phyloP scores from a whole-genome alignment of 2,888 invertebrate species.

The Caenorhabditis sp. region DNA sequence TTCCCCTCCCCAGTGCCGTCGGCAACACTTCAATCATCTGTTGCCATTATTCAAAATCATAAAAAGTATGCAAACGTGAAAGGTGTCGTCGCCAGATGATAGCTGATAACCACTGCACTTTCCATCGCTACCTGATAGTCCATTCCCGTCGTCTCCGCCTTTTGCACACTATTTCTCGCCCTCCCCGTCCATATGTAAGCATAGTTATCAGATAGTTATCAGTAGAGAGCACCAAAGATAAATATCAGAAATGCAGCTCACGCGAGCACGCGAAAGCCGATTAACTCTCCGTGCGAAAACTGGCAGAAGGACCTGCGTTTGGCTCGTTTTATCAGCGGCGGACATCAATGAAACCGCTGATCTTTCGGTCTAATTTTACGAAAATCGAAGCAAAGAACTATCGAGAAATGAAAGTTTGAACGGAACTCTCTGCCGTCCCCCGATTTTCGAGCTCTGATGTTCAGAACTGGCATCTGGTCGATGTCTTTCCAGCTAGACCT shows the following conservation, averaged over 20 bases:
- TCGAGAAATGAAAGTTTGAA: too few species aligned
- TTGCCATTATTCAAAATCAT: constrained; percentile 9
- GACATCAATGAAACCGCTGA: neutral
- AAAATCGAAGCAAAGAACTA: neutral
- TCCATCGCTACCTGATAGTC: constrained; percentile 37
- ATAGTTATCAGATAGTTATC: constrained; percentile 38
- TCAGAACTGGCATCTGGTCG: too few species aligned
- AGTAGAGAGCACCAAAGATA: constrained; percentile 36
- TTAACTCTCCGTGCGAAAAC: constrained; percentile 40
- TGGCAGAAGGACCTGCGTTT: neutral
- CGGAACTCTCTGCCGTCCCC: too few species aligned
- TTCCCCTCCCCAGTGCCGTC: neutral
- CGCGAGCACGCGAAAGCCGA: constrained; percentile 48
- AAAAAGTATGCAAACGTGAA: constrained; percentile 32
- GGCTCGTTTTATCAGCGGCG: constrained; percentile 11
- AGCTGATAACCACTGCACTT: constrained; percentile 12
- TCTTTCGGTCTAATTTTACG: constrained; percentile 19
- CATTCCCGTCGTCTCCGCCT: constrained; percentile 13
- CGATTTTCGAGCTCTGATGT: too few species aligned
- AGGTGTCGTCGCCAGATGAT: constrained; percentile 37
- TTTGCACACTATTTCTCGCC: neutral
- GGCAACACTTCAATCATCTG: constrained; percentile 29
- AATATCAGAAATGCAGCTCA: constrained; percentile 51
- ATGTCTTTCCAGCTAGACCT: too few species aligned
- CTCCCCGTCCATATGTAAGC: constrained; percentile 32